Evolutionary conservation across 2,888 invertebrate genomes (phyloP), one percentile per base, ranked within the genome.

Genomic region (Dendrolimus houi): DNA sequence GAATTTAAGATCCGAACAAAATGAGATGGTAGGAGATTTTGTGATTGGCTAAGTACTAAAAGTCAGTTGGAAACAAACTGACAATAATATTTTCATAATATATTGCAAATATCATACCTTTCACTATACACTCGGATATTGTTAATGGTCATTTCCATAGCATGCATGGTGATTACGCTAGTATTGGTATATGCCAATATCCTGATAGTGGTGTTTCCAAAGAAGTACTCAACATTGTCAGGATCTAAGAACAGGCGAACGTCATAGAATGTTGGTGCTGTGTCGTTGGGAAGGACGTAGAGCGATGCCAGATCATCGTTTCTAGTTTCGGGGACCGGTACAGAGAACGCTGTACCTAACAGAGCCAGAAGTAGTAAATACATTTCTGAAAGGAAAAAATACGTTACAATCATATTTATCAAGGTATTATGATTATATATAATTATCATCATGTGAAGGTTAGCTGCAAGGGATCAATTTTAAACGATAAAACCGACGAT

Each of bases 211-310:
- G 91, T 92, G 8, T 74, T 71, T 1, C 92, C 93, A 1, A 64
- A 69, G 69, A 92, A 93, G 52, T 62, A 79, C 41, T 79, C 80
- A 0, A 72, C 72, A 7, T 83, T 74, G 29, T 75, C 73, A 0
- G 93, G 86, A 55, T 92, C 70, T 0, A 93, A 82, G 56, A 71
- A 82, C 0, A 94, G 74, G 12, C 72, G 72, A 12, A 94, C 83
- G 14, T 83, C 83, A 68, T 94, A 94, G 62, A 84, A 83, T 0
- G 75, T 78, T 0, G 94, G 94, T n/a, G 67, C 69, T 0, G 92
- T 82, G 47, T 82, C 83, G 0, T 77, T 79, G 0, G 94, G 93
- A 9, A 94, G 79, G 0, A 92, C 85, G 72, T 93, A 93, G 41
- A 60, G 66, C 1, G 72, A 77, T 1, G 69, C 67, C 0, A 72